Evolutionary conservation across 1,140 invertebrate genomes (phyloP), one percentile per base, ranked within the genome.

Genomic region (Polypedilum vanderplanki): DNA sequence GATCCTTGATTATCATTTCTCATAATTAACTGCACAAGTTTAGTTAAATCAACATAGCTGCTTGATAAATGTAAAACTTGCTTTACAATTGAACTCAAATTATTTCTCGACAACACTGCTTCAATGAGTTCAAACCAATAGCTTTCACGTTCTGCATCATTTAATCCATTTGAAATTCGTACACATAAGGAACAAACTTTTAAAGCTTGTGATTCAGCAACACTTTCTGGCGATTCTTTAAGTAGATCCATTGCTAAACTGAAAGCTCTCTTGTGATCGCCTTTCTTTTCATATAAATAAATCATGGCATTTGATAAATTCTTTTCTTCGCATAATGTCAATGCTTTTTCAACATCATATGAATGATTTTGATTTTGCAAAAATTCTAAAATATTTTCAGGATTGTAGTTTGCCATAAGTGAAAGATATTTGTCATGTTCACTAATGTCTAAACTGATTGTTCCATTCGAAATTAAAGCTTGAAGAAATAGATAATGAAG

Each of bases 381-480:
- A 80, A 81, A 82, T 65, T 78, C 78, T 74, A 77, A 78, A 76
- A 81, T 79, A 10, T 40, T 75, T 33, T 82, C 79, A 1, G 87
- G 84, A 73, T 89, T 85, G 79, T 88, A 83, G 76, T 86, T 82
- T 78, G 91, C 93, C 84, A 93, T 87, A 3, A 93, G 82, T 74
- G 88, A 85, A 73, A 94, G 85, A 79, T 90, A 88, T 75, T 83
- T 83, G 79, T 91, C 89, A 17, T 88, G 81, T 22, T 88, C 81
- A 57, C 81, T 78, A 1, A 85, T 79, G 12, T 86, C 84, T 40
- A 91, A 78, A 74, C 86, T 82, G 0, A 84, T 76, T 18, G 65
- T 70, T 76, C 86, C 82, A 64, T 85, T 83, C 20, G 85, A 83
- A 79, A 89, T 87, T 12, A 92, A 81, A 73, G 88, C 87, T 77